phyloP scores from a whole-genome alignment of 2,888 invertebrate genomes.

The Torymus aiolomorphi region DNA sequence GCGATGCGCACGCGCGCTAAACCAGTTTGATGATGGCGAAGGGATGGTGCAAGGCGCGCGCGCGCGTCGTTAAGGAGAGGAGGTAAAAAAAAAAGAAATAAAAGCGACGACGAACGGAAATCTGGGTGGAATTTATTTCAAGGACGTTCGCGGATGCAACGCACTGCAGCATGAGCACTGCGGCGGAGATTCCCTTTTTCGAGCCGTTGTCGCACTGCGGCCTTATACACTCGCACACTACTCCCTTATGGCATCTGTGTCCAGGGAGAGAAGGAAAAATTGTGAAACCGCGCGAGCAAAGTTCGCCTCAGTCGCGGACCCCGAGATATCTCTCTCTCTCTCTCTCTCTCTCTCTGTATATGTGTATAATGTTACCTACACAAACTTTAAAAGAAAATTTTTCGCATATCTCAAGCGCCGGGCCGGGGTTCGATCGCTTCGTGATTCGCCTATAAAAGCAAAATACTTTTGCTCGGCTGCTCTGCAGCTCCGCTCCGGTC shows the following conservation, averaged over 20 bases:
- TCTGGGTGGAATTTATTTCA: constrained; percentile 43
- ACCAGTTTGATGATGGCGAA: constrained; percentile 14
- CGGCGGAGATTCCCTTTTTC: too few relatives aligned
- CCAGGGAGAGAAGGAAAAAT: neutral
- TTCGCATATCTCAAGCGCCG: too few relatives aligned
- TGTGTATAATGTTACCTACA: too few relatives aligned
- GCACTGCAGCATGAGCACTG: neutral
- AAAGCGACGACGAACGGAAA: constrained; percentile 20
- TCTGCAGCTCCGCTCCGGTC: too few relatives aligned
- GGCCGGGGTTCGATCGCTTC: too few relatives aligned
- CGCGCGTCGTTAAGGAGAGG: neutral
- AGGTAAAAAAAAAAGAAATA: neutral
- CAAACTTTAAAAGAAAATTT: too few relatives aligned
- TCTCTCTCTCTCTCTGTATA: too few relatives aligned
- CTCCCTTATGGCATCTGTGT: constrained; percentile 4
- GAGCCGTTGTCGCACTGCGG: neutral
- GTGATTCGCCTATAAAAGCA: too few relatives aligned
- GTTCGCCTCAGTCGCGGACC: too few relatives aligned
- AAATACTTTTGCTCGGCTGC: too few relatives aligned
- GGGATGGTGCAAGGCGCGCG: constrained; percentile 1
- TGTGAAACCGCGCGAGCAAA: neutral
- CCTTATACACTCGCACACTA: neutral
- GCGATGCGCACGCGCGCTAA: too few relatives aligned
- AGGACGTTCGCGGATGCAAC: constrained; percentile 27
- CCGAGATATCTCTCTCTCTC: too few relatives aligned